Conservation (phyloP, 1,140 invertebrate species). For the Grapholita molesta region DNA sequence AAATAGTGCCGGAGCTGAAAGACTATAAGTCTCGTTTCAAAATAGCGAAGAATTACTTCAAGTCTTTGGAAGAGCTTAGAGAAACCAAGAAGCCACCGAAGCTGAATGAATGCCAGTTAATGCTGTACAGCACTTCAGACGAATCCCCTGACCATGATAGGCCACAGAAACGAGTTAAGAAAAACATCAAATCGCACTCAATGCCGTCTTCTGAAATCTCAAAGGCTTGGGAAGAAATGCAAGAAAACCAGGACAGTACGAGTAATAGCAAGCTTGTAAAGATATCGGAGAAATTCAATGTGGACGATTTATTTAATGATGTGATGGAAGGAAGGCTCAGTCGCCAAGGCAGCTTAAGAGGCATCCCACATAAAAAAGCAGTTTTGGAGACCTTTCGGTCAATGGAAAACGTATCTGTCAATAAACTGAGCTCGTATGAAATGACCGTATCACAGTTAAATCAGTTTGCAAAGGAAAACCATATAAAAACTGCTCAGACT, state of each 20-base stretch:
- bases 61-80: conserved; percentile 68
- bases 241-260: conserved; percentile 39
- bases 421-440: conserved; percentile 66
- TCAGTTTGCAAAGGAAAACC: conserved; percentile 61
- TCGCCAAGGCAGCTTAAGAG: conserved; percentile 71
- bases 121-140: conserved; percentile 45
- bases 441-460: conserved; percentile 61
- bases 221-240: conserved; percentile 58
- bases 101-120: conserved; percentile 61
- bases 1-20: conserved; percentile 37
- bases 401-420: conserved; percentile 71
- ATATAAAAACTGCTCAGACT: conserved; percentile 67
- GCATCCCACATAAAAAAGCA: conserved; percentile 76
- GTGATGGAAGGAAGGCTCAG: conserved; percentile 69
- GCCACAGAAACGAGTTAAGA: conserved; percentile 44
- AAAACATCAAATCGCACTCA: conserved; percentile 58
- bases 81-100: conserved; percentile 48
- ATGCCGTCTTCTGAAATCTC: conserved; percentile 67
- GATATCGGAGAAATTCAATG: conserved; percentile 77
- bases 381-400: conserved; percentile 75
- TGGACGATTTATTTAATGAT: conserved; percentile 74
- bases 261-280: conserved; percentile 60
- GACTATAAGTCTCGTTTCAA: conserved; percentile 73
- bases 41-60: conserved; percentile 69
- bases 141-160: conserved; percentile 55